These are phyloP conservation scores for Bolinopsis microptera DNA, from an alignment of 37 sponge, comb jelly and placozoan species.

Conservation along the genomic window DNA sequence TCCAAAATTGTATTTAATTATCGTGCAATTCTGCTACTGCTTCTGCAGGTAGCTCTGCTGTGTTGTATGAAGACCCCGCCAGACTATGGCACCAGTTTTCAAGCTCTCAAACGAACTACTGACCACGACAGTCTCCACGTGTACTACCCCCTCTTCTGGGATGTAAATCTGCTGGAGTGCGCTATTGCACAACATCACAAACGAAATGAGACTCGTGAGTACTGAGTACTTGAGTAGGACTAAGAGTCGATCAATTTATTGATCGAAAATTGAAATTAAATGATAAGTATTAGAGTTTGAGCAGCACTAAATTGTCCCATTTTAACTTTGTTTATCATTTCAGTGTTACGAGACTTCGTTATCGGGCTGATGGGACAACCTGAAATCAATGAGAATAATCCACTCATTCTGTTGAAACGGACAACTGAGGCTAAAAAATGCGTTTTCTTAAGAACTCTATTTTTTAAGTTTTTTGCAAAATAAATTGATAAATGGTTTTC, in stretches of 20 bases:
- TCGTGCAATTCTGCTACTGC: too few species aligned
- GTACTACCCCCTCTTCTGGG: constrained; percentile 60
- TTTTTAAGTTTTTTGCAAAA: constrained; percentile 1
- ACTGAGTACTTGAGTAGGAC: neutral
- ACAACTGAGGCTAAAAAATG: neutral
- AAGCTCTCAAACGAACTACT: constrained; percentile 41
- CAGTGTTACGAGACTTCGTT: constrained; percentile 54
- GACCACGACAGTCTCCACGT: neutral
- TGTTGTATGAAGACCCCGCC: constrained; percentile 54
- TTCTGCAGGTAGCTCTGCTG: constrained; percentile 52
- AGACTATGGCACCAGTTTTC: constrained; percentile 63
- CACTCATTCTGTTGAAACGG: neutral
- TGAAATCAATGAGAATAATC: constrained; percentile 59
- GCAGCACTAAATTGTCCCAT: too few species aligned
- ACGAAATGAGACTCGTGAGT: constrained; percentile 14
- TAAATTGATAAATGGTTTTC: neutral
- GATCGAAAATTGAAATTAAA: too few species aligned
- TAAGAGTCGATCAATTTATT: too few species aligned
- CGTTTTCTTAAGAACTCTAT: neutral
- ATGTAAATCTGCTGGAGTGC: constrained; percentile 59
- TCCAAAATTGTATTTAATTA: too few species aligned
- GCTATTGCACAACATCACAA: constrained; percentile 62
- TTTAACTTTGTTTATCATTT: too few species aligned
- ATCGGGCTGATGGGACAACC: constrained; percentile 45
- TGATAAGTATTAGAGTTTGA: too few species aligned